These are phyloP conservation scores for Lycophotia porphyrea DNA, from an alignment of 2,888 invertebrate species.

Conservation along the genomic window DNA sequence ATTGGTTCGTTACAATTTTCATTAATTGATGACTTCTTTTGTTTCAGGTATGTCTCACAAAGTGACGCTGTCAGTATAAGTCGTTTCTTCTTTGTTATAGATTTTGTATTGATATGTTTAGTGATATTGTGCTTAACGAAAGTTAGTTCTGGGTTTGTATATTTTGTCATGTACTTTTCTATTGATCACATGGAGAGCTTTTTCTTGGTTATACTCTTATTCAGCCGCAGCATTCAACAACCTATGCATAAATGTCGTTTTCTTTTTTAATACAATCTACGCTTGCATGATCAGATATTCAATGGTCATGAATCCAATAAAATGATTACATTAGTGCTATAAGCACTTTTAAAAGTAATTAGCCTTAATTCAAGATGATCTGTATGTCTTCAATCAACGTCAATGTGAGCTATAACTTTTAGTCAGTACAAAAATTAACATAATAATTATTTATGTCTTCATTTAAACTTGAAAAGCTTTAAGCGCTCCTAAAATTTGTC, in stretches of 20 bases:
- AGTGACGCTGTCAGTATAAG: slow-evolving; percentile 43
- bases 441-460: slow-evolving; percentile 13
- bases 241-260: background rate
- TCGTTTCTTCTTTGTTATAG: slow-evolving; percentile 29
- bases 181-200: background rate
- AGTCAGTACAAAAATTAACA: slow-evolving; percentile 10
- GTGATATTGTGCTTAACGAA: slow-evolving; percentile 14
- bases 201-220: background rate
- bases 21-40: slow-evolving; percentile 67
- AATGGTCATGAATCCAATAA: background rate
- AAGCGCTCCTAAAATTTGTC: slow-evolving; percentile 23
- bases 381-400: slow-evolving; percentile 33
- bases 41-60: slow-evolving; percentile 79
- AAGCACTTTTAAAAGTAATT: slow-evolving; percentile 34
- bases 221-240: background rate
- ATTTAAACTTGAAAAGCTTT: slow-evolving; percentile 5
- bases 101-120: slow-evolving; percentile 15
- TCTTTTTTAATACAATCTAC: slow-evolving; percentile 4
- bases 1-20: slow-evolving; percentile 65
- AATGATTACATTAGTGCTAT: slow-evolving; percentile 20
- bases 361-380: slow-evolving; percentile 23
- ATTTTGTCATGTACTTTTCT: background rate
- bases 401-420: slow-evolving; percentile 11
- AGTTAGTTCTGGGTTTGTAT: slow-evolving; percentile 2
- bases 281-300: slow-evolving; percentile 9